Evolutionary conservation across 2,888 invertebrate species (phyloP).

Genomic region (Dynastes hyllus): DNA sequence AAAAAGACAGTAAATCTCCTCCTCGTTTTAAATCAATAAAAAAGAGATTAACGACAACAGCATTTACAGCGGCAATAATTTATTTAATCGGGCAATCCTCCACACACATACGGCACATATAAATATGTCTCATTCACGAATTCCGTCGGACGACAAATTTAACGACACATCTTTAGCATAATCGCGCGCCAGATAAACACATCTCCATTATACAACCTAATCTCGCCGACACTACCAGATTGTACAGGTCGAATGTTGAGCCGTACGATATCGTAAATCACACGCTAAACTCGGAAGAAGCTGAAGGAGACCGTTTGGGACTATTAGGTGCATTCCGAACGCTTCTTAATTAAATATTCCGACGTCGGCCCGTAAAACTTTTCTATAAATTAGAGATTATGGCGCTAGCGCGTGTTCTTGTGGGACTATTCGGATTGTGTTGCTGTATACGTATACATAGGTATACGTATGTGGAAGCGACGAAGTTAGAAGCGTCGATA

Average conservation of each 20-base stretch:
- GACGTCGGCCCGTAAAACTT: slow-evolving; percentile 51
- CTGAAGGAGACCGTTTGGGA: not conserved
- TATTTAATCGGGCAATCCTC: too few relatives aligned
- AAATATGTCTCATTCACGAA: slow-evolving; percentile 4
- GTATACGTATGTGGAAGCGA: not conserved
- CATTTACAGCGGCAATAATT: too few relatives aligned
- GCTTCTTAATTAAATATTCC: slow-evolving; percentile 26
- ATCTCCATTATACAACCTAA: not conserved
- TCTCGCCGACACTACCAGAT: not conserved
- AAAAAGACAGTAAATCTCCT: too few relatives aligned
- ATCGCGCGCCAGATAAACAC: not conserved
- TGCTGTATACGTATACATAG: too few relatives aligned
- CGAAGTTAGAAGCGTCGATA: not conserved
- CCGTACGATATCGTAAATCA: slow-evolving; percentile 2
- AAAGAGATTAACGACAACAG: too few relatives aligned
- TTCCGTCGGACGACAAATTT: slow-evolving; percentile 11
- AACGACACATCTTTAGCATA: slow-evolving; percentile 17
- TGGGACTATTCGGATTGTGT: too few relatives aligned
- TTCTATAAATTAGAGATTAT: slow-evolving; percentile 54
- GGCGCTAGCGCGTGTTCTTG: not conserved
- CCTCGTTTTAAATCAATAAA: too few relatives aligned
- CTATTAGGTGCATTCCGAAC: not conserved
- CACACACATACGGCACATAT: too few relatives aligned
- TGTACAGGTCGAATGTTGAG: not conserved
- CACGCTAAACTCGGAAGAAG: not conserved